phyloP scores from a whole-genome alignment of 2,888 invertebrate genomes.

The Xylota segnis region DNA sequence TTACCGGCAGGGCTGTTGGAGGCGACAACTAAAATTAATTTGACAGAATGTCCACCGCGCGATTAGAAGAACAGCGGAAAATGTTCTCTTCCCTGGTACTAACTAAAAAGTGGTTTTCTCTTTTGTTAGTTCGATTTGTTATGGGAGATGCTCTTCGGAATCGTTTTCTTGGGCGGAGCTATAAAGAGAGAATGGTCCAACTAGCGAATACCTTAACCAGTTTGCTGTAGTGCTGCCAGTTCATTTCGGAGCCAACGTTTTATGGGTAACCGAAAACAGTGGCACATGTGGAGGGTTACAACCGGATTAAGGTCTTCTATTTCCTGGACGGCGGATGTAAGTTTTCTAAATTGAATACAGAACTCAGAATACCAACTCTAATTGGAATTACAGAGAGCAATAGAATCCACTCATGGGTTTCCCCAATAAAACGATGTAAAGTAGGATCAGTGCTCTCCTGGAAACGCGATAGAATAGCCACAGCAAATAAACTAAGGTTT shows the following conservation, averaged over 20 bases:
- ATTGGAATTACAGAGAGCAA: too few species aligned
- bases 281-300: neutral
- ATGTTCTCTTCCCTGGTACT: conserved; percentile 9
- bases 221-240: neutral
- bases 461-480: too few species aligned
- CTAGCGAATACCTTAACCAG: neutral
- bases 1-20: conserved; percentile 11
- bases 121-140: neutral
- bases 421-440: too few species aligned
- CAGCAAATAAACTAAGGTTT: too few species aligned
- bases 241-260: neutral
- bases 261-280: neutral
- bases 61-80: conserved; percentile 7
- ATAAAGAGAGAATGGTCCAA: neutral
- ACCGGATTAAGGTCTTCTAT: too few species aligned
- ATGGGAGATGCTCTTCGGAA: neutral
- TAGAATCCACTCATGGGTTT: too few species aligned
- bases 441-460: too few species aligned
- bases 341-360: too few species aligned
- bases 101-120: neutral
- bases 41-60: conserved; percentile 22
- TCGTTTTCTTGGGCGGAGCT: neutral
- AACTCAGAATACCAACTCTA: too few species aligned
- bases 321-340: too few species aligned
- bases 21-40: conserved; percentile 27